Conservation (phyloP, 2,888 invertebrate genomes). For the Deilephila elpenor region DNA sequence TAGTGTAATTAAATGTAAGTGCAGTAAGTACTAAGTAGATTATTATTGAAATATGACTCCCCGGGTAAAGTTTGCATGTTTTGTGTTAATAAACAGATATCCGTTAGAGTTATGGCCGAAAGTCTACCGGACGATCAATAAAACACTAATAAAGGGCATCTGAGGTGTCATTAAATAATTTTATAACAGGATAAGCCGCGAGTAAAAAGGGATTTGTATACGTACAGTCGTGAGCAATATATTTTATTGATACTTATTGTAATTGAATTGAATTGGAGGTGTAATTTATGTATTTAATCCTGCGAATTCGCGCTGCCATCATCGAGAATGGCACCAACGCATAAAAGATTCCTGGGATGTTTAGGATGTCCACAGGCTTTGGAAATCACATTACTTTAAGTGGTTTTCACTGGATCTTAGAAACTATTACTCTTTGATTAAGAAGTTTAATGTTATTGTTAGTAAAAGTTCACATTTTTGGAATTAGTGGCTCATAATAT, state of each 20-base stretch:
- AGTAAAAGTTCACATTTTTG: no score
- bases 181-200: conserved; percentile 35
- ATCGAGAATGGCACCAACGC: no score
- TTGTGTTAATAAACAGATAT: conserved; percentile 21
- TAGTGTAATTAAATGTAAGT: conserved; percentile 14
- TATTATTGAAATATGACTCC: conserved; percentile 8
- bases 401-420: no score
- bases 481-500: no score
- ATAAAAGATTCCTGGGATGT: no score
- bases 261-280: no score
- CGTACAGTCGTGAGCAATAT: conserved; percentile 49
- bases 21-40: neutral
- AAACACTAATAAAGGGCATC: conserved; percentile 55
- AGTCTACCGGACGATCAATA: conserved; percentile 23
- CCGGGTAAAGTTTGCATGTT: conserved; percentile 20
- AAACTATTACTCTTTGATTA: no score
- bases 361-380: no score
- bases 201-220: conserved; percentile 44
- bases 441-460: no score
- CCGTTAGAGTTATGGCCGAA: conserved; percentile 22
- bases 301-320: no score
- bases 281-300: no score
- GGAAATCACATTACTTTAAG: no score
- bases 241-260: conserved; percentile 15
- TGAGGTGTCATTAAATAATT: conserved; percentile 58